Percentiles rank a stretch among this genome's conserved stretches.
These are phyloP conservation scores for Tipula confusa DNA, from an alignment of 2,888 invertebrate species.

Conservation along the genomic window DNA sequence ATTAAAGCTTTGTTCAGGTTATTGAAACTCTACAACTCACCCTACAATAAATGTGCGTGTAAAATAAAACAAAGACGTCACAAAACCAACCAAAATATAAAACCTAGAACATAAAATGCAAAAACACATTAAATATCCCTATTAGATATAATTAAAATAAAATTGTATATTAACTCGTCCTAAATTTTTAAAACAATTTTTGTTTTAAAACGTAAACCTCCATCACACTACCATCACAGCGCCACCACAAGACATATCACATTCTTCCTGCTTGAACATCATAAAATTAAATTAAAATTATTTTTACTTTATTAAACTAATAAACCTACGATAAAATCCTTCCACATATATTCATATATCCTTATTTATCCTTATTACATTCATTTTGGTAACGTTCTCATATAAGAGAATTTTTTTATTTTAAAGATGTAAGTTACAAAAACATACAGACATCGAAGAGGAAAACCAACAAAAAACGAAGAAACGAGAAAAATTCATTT, in stretches of 20 bases:
- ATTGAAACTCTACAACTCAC: no score
- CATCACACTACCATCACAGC: neutral
- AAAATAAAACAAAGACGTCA: no score
- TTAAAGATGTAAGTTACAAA: neutral
- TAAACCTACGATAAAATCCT: slow-evolving; percentile 25
- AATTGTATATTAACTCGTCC: neutral
- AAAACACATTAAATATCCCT: neutral
- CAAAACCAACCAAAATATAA: no score
- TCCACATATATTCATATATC: neutral
- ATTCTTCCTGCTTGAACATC: neutral
- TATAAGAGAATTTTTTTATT: neutral
- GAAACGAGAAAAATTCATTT: neutral
- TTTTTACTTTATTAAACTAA: slow-evolving; percentile 12
- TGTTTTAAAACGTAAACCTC: neutral
- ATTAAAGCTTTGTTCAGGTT: no score
- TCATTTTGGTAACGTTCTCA: neutral
- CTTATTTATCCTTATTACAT: slow-evolving; percentile 14
- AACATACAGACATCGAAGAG: neutral
- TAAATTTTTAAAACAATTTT: no score
- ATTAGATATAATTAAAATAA: neutral
- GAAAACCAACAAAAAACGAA: neutral
- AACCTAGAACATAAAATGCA: neutral
- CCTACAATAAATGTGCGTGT: no score
- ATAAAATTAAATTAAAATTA: slow-evolving; percentile 20
- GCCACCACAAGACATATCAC: neutral